These are phyloP conservation scores for Sminthurinus aureus DNA, from an alignment of 2,888 invertebrate genomes.

Conservation along the genomic window DNA sequence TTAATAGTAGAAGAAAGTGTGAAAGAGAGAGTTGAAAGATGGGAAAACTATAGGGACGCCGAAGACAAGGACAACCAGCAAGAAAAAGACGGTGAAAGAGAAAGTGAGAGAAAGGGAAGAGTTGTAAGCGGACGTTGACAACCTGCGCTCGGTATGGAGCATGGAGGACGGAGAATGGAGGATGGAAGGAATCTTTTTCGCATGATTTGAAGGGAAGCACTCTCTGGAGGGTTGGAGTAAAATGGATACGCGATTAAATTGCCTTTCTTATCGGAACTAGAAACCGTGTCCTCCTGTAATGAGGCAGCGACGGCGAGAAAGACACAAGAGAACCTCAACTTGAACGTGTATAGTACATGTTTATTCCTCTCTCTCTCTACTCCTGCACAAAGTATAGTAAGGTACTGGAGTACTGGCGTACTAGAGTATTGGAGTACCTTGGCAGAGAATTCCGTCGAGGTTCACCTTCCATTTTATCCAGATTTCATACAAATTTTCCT, in stretches of 20 bases:
- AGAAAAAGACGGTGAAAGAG: not conserved
- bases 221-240: slow-evolving; percentile 41
- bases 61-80: no score
- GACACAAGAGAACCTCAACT: not conserved
- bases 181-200: slow-evolving; percentile 36
- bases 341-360: no score
- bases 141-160: slow-evolving; percentile 25
- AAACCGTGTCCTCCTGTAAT: slow-evolving; percentile 44
- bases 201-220: slow-evolving; percentile 44
- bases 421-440: no score
- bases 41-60: not conserved
- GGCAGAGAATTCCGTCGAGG: slow-evolving; percentile 17
- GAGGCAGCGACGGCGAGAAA: slow-evolving; percentile 26
- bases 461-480: slow-evolving; percentile 8
- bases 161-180: no score
- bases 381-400: not conserved
- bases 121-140: slow-evolving; percentile 43
- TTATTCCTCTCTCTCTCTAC: no score
- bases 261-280: slow-evolving; percentile 44
- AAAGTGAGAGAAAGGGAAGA: slow-evolving; percentile 1
- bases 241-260: slow-evolving; percentile 46
- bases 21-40: not conserved
- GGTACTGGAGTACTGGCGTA: not conserved
- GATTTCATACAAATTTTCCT: no score
- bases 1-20: no score